Evolutionary conservation across 2,888 invertebrate species (phyloP), one percentile per base, ranked within the genome.

Genomic region (Thera britannica): DNA sequence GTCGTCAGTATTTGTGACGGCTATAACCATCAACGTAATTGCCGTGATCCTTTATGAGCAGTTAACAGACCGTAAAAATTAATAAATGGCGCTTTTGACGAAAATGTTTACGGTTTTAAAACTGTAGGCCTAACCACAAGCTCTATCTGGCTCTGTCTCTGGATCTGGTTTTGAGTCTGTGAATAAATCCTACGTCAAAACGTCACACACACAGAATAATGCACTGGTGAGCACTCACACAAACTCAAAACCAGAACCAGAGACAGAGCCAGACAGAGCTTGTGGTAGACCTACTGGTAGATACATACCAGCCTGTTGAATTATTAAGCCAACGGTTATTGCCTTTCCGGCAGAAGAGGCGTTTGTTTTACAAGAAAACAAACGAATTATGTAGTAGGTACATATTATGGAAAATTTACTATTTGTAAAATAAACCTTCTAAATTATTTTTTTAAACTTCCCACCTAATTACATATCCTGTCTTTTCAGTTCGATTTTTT

Each of bases 1-100:
- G 83, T 86, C 84, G 84, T 84, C 85, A 83, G 82, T 83, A 82
- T 84, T 85, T 83, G 83, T 81, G 81, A 82, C 77, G 80, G 82
- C 81, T 83, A 84, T 85, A 83, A 82, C 80, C 79, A 79, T 83
- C 80, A 85, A 81, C 78, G 81, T 83, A 79, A 79, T 72, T 73
- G 75, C 75, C 67, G 70, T 69, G 66, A 68, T 74, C 74, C 74
- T 75, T 75, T 75, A 75, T 73, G 74, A 72, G 66, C 74, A 69
- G 72, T 75, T 74, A 75, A 74, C 75, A 72, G 71, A 67, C 72
- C 67, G 74, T 75, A 72, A 72, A 72, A 72, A 75, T 70, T 69
- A 66, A 75, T 70, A 74, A 73, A 74, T 72, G 64, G 68, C 69
- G 44, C 59, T 72, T 67, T 72, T 69, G 68, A 60, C 55, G 57